These are phyloP conservation scores for Pocillopora damicornis DNA, from an alignment of 64 coral and sea anemone genomes.

Conservation along the genomic window DNA sequence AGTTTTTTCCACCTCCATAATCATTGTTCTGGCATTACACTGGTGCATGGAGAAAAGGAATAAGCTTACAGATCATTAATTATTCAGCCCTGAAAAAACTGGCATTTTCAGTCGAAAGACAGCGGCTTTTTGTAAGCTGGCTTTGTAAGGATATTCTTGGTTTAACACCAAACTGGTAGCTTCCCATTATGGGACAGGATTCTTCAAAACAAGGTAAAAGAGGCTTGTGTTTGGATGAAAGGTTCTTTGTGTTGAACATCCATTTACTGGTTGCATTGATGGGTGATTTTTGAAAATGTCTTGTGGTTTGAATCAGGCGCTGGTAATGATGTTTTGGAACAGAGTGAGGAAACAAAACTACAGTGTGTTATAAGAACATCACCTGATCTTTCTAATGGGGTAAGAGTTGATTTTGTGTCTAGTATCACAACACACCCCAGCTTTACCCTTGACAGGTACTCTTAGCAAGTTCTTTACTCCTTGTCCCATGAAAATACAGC, in stretches of 20 bases:
- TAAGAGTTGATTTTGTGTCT: constrained; percentile 39
- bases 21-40: constrained; percentile 20
- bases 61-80: constrained; percentile 48
- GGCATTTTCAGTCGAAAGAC: constrained; percentile 25
- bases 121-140: not conserved
- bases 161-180: not conserved
- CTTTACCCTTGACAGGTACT: constrained; percentile 8
- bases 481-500: not conserved
- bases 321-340: constrained; percentile 77
- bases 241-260: constrained; percentile 8
- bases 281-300: constrained; percentile 38
- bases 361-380: constrained; percentile 81
- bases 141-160: not conserved
- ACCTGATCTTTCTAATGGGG: constrained; percentile 65
- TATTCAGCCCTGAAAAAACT: constrained; percentile 48
- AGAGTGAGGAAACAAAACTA: constrained; percentile 73
- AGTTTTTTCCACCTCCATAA: not conserved
- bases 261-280: not conserved
- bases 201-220: constrained; percentile 84
- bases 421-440: not conserved
- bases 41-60: not conserved
- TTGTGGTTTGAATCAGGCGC: constrained; percentile 59
- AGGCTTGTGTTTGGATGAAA: not conserved
- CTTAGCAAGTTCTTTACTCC: not conserved
- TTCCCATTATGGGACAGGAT: constrained; percentile 81